phyloP scores from a whole-genome alignment of 1,140 invertebrate species.

The Hylaeus volcanicus region DNA sequence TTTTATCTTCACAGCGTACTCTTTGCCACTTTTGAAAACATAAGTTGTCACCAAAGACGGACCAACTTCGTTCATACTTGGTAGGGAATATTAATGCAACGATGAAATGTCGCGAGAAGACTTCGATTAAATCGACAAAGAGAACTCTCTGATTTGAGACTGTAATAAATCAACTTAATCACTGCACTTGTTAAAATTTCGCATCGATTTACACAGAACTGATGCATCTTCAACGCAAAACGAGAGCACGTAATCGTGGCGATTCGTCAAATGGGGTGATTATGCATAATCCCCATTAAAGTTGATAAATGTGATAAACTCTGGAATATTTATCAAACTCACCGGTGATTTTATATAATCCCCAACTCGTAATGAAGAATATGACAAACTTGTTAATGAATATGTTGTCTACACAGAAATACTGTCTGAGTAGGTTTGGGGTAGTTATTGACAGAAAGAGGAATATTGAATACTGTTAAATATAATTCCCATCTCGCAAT shows the following conservation, averaged over 20 bases:
- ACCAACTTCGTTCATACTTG: conserved; percentile 64
- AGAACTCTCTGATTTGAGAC: not conserved
- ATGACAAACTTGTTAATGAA: no score
- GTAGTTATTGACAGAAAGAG: no score
- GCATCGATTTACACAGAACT: not conserved
- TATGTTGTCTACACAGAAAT: no score
- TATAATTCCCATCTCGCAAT: no score
- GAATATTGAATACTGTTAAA: no score
- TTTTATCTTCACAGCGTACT: conserved; percentile 78
- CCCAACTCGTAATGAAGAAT: no score
- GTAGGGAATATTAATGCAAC: not conserved
- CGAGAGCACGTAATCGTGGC: conserved; percentile 1
- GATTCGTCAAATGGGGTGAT: not conserved
- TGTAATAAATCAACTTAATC: not conserved
- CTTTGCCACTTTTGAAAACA: conserved; percentile 77
- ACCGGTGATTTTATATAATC: no score
- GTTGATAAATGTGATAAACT: no score
- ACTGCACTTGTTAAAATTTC: not conserved
- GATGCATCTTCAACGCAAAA: not conserved
- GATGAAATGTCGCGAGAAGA: not conserved
- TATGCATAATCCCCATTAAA: no score
- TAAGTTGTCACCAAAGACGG: conserved; percentile 78
- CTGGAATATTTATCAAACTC: no score
- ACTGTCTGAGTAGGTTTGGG: no score
- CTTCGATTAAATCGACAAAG: not conserved